phyloP scores from a whole-genome alignment of 1,140 invertebrate species.

The Macrotrachela quadricornifera region DNA sequence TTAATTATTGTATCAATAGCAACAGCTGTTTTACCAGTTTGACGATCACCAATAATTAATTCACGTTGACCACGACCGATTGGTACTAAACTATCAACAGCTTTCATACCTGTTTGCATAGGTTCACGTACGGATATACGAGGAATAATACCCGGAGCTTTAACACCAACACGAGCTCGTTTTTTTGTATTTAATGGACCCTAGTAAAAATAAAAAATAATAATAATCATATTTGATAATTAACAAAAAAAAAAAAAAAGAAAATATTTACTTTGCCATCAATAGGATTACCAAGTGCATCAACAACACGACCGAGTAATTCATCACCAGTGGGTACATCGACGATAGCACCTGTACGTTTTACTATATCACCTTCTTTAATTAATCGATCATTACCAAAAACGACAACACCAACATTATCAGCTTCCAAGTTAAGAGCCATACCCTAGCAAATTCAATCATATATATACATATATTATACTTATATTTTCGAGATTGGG shows the following conservation, averaged over 20 bases:
- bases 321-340: slow-evolving; percentile 92
- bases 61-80: slow-evolving; percentile 99
- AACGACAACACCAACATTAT: slow-evolving; percentile 99
- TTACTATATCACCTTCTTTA: slow-evolving; percentile 97
- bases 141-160: slow-evolving; percentile 98
- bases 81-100: slow-evolving; percentile 92
- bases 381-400: slow-evolving; percentile 99
- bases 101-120: slow-evolving; percentile 99
- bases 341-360: slow-evolving; percentile 97
- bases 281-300: slow-evolving; percentile 73
- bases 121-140: slow-evolving; percentile 93
- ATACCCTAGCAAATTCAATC: slow-evolving; percentile 46
- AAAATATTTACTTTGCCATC: slow-evolving; percentile 51
- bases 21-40: slow-evolving; percentile 96
- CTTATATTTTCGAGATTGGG: no score
- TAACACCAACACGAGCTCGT: slow-evolving; percentile 83
- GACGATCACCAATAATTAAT: slow-evolving; percentile 98
- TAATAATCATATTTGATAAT: no score
- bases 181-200: slow-evolving; percentile 22
- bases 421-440: slow-evolving; percentile 98
- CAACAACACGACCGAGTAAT: slow-evolving; percentile 87
- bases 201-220: no score
- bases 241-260: no score
- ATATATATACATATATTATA: no score
- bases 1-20: slow-evolving; percentile 99